These are phyloP conservation scores for Andrena minutula DNA, from an alignment of 2,888 invertebrate genomes.

Conservation along the genomic window DNA sequence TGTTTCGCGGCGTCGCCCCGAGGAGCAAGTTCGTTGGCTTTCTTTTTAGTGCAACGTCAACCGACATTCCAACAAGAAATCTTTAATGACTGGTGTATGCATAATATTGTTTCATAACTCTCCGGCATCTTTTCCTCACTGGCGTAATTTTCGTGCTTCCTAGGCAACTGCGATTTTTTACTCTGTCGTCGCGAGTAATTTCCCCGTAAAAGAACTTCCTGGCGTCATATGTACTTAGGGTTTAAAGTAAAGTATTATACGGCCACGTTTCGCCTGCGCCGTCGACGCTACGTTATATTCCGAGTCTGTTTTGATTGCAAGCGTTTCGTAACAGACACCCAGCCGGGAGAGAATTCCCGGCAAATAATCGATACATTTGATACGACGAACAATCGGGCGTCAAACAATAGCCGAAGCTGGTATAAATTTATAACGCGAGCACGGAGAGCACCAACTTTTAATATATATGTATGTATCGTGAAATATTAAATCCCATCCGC, in stretches of 20 bases:
- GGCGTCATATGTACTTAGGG: too few relatives aligned
- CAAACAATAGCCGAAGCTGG: conserved; percentile 11
- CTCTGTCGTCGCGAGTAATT: neutral
- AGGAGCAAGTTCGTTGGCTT: neutral
- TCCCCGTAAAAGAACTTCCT: neutral
- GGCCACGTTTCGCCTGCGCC: too few relatives aligned
- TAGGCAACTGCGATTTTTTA: too few relatives aligned
- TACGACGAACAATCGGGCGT: conserved; percentile 19
- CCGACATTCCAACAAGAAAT: too few relatives aligned
- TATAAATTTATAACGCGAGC: conserved; percentile 25
- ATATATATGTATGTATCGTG: conserved; percentile 17
- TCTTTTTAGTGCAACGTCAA: neutral
- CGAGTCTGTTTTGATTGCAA: too few relatives aligned
- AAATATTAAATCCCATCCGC: conserved; percentile 27
- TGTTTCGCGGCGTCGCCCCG: conserved; percentile 7
- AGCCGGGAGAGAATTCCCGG: too few relatives aligned
- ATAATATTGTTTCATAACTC: too few relatives aligned
- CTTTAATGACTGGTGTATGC: too few relatives aligned
- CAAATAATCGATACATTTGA: conserved; percentile 35
- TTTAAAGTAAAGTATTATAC: too few relatives aligned
- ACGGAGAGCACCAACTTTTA: conserved; percentile 27
- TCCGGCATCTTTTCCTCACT: too few relatives aligned
- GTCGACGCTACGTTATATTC: too few relatives aligned
- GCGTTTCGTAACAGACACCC: neutral
- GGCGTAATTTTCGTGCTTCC: too few relatives aligned